Base-by-base conservation (phyloP, 1,140 invertebrate species). In the Hyphantria cunea region DNA sequence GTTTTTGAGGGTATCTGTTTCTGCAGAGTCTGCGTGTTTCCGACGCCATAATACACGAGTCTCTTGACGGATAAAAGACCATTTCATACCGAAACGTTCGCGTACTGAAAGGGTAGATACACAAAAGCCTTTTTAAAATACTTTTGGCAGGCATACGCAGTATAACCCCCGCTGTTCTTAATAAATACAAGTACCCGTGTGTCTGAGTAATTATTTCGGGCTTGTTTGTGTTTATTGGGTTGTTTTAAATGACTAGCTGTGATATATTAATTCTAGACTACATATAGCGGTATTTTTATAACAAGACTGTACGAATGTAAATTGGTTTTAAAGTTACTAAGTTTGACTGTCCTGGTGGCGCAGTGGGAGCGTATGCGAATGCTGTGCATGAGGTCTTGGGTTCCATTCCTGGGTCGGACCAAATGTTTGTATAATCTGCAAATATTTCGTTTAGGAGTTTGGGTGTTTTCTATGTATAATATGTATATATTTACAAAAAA, bases 51-150 rank as follows among this genome's bases (percentile, higher is more conserved):
- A 82, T 81, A 71, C 71, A 48, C 58, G 71, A 68, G 62, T 79
- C 83, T 82, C 80, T 82, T 82, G 68, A 82, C 72, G 79, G 70
- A 86, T 81, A 88, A 88, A 89, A 88, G 84, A 82, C 78, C 84
- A 85, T 84, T 86, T 84, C 82, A 82, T 76, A 62, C 72, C 73
- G 70, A 67, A 71, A 72, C 70, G 64, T 78, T 74, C 68, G 53
- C 58, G 64, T 52, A 48, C 74, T 74, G 68, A 84, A 88, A 83
- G 82, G 85, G 85, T 82, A 76, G 78, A 13, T 68, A 78, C 62
- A 83, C 78, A 89, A 89, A 89, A 80, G 79, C 67, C 76, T 86
- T 88, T 86, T 88, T 86, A 86, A 78, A 84, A 84, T 77, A 84
- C 76, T 89, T 82, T 87, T 64, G 84, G 78, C 82, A 78, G 81